phyloP scores from a whole-genome alignment of 2,113 vertebrate species.

The Corynorhinus townsendii region DNA sequence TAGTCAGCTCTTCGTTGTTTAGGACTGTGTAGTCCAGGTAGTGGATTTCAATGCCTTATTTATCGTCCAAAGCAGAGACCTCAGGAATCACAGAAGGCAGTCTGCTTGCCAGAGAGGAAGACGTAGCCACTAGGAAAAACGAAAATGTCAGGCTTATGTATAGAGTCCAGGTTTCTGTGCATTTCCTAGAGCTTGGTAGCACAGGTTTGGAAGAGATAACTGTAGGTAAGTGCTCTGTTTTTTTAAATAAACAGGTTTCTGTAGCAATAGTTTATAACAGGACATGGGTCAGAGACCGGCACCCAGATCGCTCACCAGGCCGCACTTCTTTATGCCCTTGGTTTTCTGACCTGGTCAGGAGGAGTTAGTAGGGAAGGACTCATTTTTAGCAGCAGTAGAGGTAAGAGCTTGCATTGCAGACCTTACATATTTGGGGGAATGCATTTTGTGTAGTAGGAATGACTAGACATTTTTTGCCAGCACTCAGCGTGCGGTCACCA shows the following conservation, averaged over 20 bases:
- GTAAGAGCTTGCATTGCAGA: slow-evolving; percentile 16
- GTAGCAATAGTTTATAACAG: neutral
- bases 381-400: slow-evolving; percentile 39
- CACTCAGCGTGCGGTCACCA: neutral
- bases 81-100: neutral
- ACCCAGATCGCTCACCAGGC: neutral
- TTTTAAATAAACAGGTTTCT: neutral
- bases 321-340: slow-evolving; percentile 43
- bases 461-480: neutral
- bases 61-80: neutral
- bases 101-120: neutral
- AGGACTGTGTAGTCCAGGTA: neutral
- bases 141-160: neutral
- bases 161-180: neutral
- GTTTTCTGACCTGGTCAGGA: slow-evolving; percentile 30
- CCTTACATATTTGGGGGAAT: slow-evolving; percentile 13
- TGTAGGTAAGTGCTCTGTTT: neutral
- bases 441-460: slow-evolving; percentile 11
- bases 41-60: neutral
- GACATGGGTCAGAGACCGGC: neutral
- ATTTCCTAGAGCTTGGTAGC: neutral
- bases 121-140: neutral
- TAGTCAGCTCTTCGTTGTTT: neutral
- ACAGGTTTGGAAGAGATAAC: slow-evolving; percentile 22
- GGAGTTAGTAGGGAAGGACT: slow-evolving; percentile 27